Base-by-base conservation (phyloP, 2,113 vertebrate species). In the Cephalopholis sonnerati region DNA sequence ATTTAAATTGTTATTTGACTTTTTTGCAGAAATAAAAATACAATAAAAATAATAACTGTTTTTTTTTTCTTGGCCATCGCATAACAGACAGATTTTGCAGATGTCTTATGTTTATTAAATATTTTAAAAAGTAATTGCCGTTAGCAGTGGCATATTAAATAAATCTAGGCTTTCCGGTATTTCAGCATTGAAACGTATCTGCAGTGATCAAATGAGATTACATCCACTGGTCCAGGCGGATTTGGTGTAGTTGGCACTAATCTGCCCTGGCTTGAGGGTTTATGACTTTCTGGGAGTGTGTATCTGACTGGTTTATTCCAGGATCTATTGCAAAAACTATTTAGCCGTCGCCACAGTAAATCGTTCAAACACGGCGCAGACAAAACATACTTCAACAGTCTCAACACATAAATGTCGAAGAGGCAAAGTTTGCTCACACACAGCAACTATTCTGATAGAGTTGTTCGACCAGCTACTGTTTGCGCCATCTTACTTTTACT, bases 181-280 rank as follows among this genome's bases (percentile, higher is more conserved):
- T 92, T 86, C 80, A 91, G 77, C 84, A 81, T 69, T 91, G 92
- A 96, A 94, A 95, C 90, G 36, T 94, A 96, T 96, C 95, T 94
- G 90, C 80, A 57, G 86, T 93, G 94, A 96, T 96, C 94, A 96
- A 91, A 96, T 88, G 89, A 95, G 96, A 96, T 97, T 96, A 96
- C 93, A 96, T 91, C 92, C 91, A 83, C 90, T 83, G 93, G 94
- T 95, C 92, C 90, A 74, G 80, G 82, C 86, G 96, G 96, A 96
- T 96, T 96, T 95, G 92, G 87, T 91, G 89, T 72, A 69, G 77
- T 95, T 96, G 96, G 94, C 95, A 95, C 94, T 96, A 96, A 96
- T 97, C 93, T 95, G 90, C 93, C 94, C 94, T 94, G 91, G 94
- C 87, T 93, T 90, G 90, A 90, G 93, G 95, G 90, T 93, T 95